A percentile compares a stretch with the other conserved stretches of the same genome.
Conservation (phyloP, 2,888 invertebrate genomes). For the Imbricaverruca yamaguchii region DNA sequence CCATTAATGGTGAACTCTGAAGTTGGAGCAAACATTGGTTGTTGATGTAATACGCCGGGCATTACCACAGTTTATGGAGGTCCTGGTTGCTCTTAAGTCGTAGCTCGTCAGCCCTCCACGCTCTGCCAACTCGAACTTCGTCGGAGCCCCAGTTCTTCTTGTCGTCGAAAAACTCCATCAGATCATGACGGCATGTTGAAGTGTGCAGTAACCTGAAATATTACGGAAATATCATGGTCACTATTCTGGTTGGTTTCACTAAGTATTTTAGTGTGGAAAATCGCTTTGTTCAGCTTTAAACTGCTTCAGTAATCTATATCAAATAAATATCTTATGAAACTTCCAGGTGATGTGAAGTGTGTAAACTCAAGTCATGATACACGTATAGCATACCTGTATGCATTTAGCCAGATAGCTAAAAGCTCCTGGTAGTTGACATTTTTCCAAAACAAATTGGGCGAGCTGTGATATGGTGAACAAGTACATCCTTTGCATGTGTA, state of each 20-base stretch:
- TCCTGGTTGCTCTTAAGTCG: constrained; percentile 91
- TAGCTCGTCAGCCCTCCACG: constrained; percentile 83
- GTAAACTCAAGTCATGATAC: not conserved
- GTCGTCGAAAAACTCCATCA: constrained; percentile 75
- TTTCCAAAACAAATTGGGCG: too few species aligned
- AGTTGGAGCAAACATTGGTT: too few species aligned
- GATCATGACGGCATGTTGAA: constrained; percentile 18
- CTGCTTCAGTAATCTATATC: not conserved
- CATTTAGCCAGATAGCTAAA: too few species aligned
- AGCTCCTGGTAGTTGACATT: too few species aligned
- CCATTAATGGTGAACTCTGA: too few species aligned
- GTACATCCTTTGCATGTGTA: not conserved
- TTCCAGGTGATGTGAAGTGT: not conserved
- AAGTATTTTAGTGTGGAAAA: not conserved
- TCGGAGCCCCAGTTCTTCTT: constrained; percentile 72
- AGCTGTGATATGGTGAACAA: too few species aligned
- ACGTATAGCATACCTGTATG: too few species aligned
- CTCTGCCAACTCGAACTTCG: constrained; percentile 69
- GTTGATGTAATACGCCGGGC: not conserved
- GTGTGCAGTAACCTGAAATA: constrained; percentile 24
- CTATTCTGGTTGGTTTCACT: not conserved
- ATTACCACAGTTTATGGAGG: constrained; percentile 91
- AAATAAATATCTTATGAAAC: not conserved
- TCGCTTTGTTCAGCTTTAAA: not conserved
- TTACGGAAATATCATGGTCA: too few species aligned